Percentiles rank a stretch among this genome's conserved stretches.
phyloP scores from a whole-genome alignment of 2,113 vertebrate genomes.

The Neoarius graeffei region DNA sequence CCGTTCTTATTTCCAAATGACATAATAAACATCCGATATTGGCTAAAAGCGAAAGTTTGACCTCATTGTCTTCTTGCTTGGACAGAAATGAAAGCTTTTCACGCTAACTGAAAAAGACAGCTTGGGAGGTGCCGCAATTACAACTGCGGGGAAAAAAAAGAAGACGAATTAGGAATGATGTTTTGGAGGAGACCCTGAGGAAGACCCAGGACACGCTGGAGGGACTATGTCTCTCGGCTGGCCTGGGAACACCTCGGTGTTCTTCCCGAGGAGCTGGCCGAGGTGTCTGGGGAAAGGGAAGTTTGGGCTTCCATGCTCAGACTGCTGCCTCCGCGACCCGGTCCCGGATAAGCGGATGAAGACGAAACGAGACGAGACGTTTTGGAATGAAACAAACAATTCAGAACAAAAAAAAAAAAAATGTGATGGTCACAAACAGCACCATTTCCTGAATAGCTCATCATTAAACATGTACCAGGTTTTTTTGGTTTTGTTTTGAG shows the following conservation, averaged over 20 bases:
- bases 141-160: constrained; percentile 60
- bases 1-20: constrained; percentile 63
- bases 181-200: no score
- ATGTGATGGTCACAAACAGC: neutral
- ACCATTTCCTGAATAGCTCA: neutral
- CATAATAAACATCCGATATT: constrained; percentile 72
- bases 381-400: neutral
- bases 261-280: no score
- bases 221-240: no score
- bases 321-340: no score
- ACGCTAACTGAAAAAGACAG: constrained; percentile 63
- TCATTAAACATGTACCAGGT: neutral
- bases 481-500: no score
- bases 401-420: neutral
- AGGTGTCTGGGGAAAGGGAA: no score
- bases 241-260: no score
- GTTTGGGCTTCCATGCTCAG: no score
- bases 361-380: no score
- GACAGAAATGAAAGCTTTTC: constrained; percentile 51
- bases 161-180: neutral
- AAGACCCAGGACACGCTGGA: no score
- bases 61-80: constrained; percentile 55
- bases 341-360: no score
- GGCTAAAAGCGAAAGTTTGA: constrained; percentile 65
- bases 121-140: constrained; percentile 72